Percentiles rank a stretch among this genome's conserved stretches.
Conservation (phyloP, 2,888 invertebrate genomes). For the Pollenia griseotomentosa region DNA sequence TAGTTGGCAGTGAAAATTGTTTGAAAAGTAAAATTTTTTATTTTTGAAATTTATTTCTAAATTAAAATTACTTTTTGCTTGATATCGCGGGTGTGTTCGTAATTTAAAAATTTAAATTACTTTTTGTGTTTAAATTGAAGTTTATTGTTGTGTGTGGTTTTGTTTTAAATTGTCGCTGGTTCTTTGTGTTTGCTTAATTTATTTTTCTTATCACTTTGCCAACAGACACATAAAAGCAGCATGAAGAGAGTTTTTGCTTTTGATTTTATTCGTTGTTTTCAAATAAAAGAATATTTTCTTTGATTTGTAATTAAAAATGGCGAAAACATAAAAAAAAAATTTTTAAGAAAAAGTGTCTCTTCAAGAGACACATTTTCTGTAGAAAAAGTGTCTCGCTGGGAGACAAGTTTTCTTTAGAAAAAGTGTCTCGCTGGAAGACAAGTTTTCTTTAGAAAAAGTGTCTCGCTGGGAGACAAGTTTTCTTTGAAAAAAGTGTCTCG, state of each 20-base stretch:
- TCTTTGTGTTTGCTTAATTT: conserved; percentile 34
- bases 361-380: neutral
- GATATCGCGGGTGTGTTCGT: neutral
- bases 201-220: conserved; percentile 58
- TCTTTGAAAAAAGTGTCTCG: neutral
- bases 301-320: neutral
- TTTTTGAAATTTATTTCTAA: no score
- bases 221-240: conserved; percentile 25
- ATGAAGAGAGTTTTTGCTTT: conserved; percentile 3
- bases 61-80: conserved; percentile 6
- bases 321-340: neutral
- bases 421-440: neutral
- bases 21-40: no score
- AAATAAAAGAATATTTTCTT: neutral
- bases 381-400: neutral
- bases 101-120: no score
- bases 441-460: neutral
- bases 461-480: neutral
- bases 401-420: neutral
- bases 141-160: neutral
- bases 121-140: neutral
- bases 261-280: neutral
- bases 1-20: neutral
- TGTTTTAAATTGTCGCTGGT: neutral
- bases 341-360: neutral